Base-by-base conservation (phyloP, 1,140 invertebrate genomes). In the Solenopsis fugax region DNA sequence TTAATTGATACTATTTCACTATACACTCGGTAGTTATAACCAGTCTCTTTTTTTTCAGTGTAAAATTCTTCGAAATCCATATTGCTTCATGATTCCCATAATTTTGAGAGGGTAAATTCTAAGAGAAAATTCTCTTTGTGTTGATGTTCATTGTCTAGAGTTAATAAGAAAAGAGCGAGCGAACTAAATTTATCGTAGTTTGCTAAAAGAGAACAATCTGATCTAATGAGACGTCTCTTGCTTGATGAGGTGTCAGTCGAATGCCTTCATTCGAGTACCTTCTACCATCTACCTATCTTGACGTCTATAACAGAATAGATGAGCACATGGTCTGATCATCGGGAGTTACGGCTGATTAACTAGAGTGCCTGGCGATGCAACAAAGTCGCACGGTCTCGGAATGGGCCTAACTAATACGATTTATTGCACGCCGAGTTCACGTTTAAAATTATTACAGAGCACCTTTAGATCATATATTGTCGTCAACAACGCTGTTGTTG, bases 291-390 rank as follows among this genome's bases (percentile, higher is more conserved):
- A 45, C 37, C 50, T 29, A 21, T 58, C 50, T 41, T 54, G 16
- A 10, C 13, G 18, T 58, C 24, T 72, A n/a, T 48, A 48, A 82
- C 21, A 50, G 52, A 73, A 72, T 34, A 72, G 54, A 82, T 48
- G 48, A 65, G 10, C 48, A 45, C 48, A 58, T 13, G 45, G 24
- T 12, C 21, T 34, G n/a, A 80, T 77, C 37, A 86, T 52, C 48
- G 52, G 6, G 84, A 80, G 50, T 86, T 86, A 86, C 56, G 45
- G 75, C 50, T 82, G 75, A 80, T 86, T 80, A 86, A 56, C 34
- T 34, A 37, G 58, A 24, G 21, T 78, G 82, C 6, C 48, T 24
- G 37, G 41, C 48, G 34, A 73, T 58, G 80, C 54, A 72, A 73
- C 72, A 73, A 82, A 60, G 65, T 52, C 45, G n/a, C 65, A 21